These are phyloP conservation scores for Chascanopsetta lugubris DNA, from an alignment of 2,113 vertebrate genomes.

Conservation along the genomic window DNA sequence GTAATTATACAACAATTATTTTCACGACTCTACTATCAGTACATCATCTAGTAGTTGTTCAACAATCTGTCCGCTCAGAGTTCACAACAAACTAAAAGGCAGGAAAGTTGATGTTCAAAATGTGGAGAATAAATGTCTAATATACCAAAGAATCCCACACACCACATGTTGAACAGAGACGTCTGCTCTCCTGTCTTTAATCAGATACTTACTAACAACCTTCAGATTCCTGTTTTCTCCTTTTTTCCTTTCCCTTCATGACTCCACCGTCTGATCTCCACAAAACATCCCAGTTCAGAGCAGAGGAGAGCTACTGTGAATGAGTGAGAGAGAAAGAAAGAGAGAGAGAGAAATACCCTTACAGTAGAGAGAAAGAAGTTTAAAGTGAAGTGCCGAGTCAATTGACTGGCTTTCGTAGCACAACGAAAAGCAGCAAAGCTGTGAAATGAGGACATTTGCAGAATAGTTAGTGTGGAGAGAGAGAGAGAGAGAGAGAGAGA, in stretches of 20 bases:
- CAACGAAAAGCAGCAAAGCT: neutral
- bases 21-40: too few relatives aligned
- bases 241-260: conserved; percentile 16
- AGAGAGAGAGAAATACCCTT: neutral
- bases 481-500: neutral
- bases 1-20: too few relatives aligned
- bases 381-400: neutral
- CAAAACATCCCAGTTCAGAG: conserved; percentile 33
- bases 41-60: too few relatives aligned
- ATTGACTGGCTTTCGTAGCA: conserved; percentile 1
- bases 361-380: neutral
- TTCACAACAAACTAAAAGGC: too few relatives aligned
- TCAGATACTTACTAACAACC: conserved; percentile 41
- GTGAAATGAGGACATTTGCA: conserved; percentile 25
- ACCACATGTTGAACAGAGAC: conserved; percentile 13
- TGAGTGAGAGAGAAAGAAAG: neutral
- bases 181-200: conserved; percentile 34
- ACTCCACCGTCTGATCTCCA: conserved; percentile 18
- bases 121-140: too few relatives aligned
- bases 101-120: too few relatives aligned
- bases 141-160: neutral
- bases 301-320: neutral
- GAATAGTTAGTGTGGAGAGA: neutral
- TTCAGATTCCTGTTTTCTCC: conserved; percentile 38
- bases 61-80: too few relatives aligned